Conservation (phyloP, 2,888 invertebrate genomes). For the Agelastica alni region DNA sequence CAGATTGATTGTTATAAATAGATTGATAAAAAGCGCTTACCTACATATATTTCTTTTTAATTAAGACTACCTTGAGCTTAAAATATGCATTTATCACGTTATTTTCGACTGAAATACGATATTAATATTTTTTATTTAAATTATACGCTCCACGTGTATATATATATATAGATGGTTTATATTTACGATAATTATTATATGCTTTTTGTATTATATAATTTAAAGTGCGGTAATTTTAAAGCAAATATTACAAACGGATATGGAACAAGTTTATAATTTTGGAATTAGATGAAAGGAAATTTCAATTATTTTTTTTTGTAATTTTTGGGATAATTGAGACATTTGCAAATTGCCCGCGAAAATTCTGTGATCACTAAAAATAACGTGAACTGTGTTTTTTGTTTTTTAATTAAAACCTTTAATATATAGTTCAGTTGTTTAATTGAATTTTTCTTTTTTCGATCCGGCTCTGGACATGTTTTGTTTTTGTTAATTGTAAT, state of each 20-base stretch:
- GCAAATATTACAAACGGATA: not conserved
- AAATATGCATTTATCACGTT: constrained; percentile 12
- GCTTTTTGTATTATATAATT: constrained; percentile 21
- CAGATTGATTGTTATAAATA: not conserved
- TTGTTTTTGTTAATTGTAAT: not conserved
- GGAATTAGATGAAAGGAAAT: no score
- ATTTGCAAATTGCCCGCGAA: no score
- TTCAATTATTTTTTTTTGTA: no score
- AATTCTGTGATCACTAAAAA: no score
- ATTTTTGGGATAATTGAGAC: no score
- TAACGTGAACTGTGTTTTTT: no score
- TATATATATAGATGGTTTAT: constrained; percentile 12
- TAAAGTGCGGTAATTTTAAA: constrained; percentile 16
- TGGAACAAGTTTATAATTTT: no score
- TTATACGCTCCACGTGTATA: not conserved
- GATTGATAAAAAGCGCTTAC: not conserved
- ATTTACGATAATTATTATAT: constrained; percentile 13
- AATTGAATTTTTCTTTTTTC: no score
- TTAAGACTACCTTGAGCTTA: constrained; percentile 10
- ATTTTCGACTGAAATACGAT: constrained; percentile 15
- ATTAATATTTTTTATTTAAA: constrained; percentile 15
- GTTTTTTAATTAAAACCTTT: no score
- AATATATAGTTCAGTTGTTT: no score
- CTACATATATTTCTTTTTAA: not conserved
- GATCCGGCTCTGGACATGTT: no score